Conservation (phyloP, 2,888 invertebrate genomes). For the Ormyrus thymus region DNA sequence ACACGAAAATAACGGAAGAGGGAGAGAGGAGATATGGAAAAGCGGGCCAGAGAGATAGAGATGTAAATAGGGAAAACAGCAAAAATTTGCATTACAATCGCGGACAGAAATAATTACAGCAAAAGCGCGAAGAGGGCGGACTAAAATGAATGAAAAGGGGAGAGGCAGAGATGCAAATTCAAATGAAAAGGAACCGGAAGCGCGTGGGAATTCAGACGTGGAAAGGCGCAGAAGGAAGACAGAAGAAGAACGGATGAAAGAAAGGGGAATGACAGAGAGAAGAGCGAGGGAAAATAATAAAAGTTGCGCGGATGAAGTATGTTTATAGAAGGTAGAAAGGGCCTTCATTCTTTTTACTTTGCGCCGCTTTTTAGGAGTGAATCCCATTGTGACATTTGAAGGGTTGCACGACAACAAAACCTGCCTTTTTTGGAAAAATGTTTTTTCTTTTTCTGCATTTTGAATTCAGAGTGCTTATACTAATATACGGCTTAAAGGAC, state of each 20-base stretch:
- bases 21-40: conserved; percentile 17
- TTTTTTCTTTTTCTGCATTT: neutral
- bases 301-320: neutral
- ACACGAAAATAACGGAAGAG: conserved; percentile 10
- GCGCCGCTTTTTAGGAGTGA: neutral
- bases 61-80: conserved; percentile 66
- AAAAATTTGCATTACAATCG: conserved; percentile 75
- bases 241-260: neutral
- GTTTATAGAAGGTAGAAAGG: conserved; percentile 2
- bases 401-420: too few species aligned
- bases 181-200: conserved; percentile 58
- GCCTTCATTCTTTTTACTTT: neutral
- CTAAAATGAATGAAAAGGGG: conserved; percentile 61
- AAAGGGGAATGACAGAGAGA: conserved; percentile 4
- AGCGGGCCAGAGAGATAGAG: conserved; percentile 42
- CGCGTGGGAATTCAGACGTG: conserved; percentile 68
- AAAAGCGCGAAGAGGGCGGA: conserved; percentile 63
- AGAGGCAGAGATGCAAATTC: conserved; percentile 57
- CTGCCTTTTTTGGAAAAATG: too few species aligned
- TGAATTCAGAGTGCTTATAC: neutral
- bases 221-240: conserved; percentile 13
- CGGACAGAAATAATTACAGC: conserved; percentile 74
- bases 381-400: too few species aligned
- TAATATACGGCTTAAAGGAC: too few species aligned
- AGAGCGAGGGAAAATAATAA: conserved; percentile 12